Evolutionary conservation across 2,888 invertebrate species (phyloP).

Genomic region (Petrophora chlorosata): DNA sequence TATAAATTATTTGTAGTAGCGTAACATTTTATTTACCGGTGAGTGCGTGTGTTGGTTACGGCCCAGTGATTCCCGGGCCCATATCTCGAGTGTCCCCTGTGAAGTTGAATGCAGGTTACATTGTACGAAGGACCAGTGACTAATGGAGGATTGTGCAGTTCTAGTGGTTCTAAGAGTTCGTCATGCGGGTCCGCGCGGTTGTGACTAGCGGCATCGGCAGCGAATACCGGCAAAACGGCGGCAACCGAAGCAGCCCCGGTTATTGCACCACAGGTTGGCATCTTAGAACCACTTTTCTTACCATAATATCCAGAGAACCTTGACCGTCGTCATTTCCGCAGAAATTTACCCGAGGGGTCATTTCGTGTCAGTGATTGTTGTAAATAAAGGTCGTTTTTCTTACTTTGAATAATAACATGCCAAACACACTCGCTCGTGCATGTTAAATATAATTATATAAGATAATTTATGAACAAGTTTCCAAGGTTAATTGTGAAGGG

Average conservation of each 20-base stretch:
- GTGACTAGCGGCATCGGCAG: slow-evolving; percentile 61
- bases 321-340: slow-evolving; percentile 1
- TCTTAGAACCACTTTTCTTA: slow-evolving; percentile 8
- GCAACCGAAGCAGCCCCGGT: slow-evolving; percentile 64
- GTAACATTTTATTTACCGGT: slow-evolving; percentile 61
- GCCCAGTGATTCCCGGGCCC: slow-evolving; percentile 65
- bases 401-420: slow-evolving; percentile 37
- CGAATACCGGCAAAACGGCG: slow-evolving; percentile 75
- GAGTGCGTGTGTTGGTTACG: slow-evolving; percentile 74
- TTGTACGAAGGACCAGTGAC: slow-evolving; percentile 54
- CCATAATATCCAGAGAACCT: not conserved
- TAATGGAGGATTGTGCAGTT: slow-evolving; percentile 72
- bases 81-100: slow-evolving; percentile 27
- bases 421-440: slow-evolving; percentile 27
- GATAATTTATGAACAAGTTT: slow-evolving; percentile 52
- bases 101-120: slow-evolving; percentile 55
- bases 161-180: slow-evolving; percentile 62
- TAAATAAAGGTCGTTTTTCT: slow-evolving; percentile 30
- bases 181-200: slow-evolving; percentile 70
- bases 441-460: no score
- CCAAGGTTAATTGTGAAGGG: slow-evolving; percentile 72
- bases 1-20: slow-evolving; percentile 58
- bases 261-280: slow-evolving; percentile 74
- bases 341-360: slow-evolving; percentile 6
- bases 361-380: slow-evolving; percentile 2